Evolutionary conservation across 2,888 invertebrate species (phyloP).

Genomic region (Dasysyrphus albostriatus): DNA sequence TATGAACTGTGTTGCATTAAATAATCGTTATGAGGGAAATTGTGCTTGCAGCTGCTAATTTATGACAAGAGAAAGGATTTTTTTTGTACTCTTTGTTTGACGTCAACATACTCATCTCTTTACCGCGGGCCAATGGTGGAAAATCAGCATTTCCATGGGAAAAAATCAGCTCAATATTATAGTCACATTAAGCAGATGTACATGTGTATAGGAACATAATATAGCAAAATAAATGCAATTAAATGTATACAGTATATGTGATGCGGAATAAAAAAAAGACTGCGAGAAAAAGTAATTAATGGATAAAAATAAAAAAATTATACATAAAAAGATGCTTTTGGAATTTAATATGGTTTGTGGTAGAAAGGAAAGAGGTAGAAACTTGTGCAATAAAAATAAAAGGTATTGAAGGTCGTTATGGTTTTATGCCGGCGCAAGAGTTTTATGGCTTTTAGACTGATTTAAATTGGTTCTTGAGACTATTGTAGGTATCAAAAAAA

Average conservation of each 20-base stretch:
- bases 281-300: slow-evolving; percentile 17
- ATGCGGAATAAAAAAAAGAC: neutral
- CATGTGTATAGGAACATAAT: too few relatives aligned
- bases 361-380: neutral
- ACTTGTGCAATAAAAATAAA: neutral
- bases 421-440: neutral
- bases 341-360: slow-evolving; percentile 17
- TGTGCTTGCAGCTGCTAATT: slow-evolving; percentile 61
- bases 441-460: neutral
- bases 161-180: slow-evolving; percentile 9
- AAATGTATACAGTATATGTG: slow-evolving; percentile 15
- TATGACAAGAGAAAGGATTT: slow-evolving; percentile 59
- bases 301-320: neutral
- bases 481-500: too few relatives aligned
- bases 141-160: neutral
- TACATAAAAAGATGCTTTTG: slow-evolving; percentile 1
- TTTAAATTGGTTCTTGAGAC: neutral
- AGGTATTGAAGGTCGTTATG: slow-evolving; percentile 5
- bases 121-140: neutral
- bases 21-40: slow-evolving; percentile 70
- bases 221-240: neutral
- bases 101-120: neutral
- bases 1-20: slow-evolving; percentile 65
- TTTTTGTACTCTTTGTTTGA: slow-evolving; percentile 11
- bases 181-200: slow-evolving; percentile 9